Evolutionary conservation across 2,113 vertebrate genomes (phyloP).

Genomic region (Oceanites oceanicus): DNA sequence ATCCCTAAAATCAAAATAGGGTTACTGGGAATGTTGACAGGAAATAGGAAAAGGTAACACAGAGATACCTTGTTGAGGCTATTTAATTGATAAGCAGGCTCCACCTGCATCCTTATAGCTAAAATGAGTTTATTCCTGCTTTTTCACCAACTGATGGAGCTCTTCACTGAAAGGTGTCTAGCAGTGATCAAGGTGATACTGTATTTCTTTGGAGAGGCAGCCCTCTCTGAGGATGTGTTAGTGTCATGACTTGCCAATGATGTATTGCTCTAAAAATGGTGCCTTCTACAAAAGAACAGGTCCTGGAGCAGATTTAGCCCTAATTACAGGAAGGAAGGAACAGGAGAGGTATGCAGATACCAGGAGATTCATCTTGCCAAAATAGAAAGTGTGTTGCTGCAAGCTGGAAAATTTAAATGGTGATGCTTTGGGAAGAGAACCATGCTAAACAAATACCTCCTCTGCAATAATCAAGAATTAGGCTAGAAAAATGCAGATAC

Average conservation of each 20-base stretch:
- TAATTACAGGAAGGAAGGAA: constrained; percentile 70
- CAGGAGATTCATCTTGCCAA: constrained; percentile 62
- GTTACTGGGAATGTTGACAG: neutral
- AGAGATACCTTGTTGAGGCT: neutral
- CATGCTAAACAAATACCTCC: constrained; percentile 15
- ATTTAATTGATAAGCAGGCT: neutral
- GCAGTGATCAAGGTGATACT: constrained; percentile 26
- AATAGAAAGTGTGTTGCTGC: constrained; percentile 44
- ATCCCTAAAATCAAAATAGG: neutral
- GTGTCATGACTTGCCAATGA: constrained; percentile 69
- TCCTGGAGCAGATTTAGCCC: constrained; percentile 68
- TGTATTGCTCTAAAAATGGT: constrained; percentile 69
- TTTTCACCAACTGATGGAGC: constrained; percentile 47
- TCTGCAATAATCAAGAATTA: neutral
- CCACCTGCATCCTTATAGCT: neutral
- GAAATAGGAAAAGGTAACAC: neutral
- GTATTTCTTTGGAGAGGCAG: neutral
- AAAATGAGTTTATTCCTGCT: neutral
- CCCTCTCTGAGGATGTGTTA: constrained; percentile 25
- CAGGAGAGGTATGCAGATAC: constrained; percentile 52
- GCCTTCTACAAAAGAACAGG: constrained; percentile 63
- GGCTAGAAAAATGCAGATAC: constrained; percentile 34
- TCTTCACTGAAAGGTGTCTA: neutral
- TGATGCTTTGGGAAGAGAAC: constrained; percentile 8
- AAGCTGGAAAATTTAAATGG: constrained; percentile 26